Conservation (phyloP, 1,140 invertebrate genomes). For the Mylabris phalerata region DNA sequence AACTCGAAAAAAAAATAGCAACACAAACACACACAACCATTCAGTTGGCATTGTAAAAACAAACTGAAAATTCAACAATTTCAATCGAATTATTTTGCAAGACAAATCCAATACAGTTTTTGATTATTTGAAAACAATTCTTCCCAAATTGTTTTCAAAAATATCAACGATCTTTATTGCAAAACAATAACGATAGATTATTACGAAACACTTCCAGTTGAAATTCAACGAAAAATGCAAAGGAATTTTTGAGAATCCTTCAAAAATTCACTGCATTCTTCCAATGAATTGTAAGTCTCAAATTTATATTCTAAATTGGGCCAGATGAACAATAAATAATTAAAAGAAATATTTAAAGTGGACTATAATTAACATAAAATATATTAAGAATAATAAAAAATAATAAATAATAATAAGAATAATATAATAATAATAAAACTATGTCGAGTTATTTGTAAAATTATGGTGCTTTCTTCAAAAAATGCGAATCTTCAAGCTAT, state of each 20-base stretch:
- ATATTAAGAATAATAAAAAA: too few species aligned
- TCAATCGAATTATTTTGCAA: not conserved
- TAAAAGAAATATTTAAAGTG: constrained; percentile 12
- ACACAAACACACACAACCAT: too few species aligned
- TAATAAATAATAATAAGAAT: too few species aligned
- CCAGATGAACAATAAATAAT: constrained; percentile 29
- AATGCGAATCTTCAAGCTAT: not conserved
- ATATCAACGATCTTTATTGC: not conserved
- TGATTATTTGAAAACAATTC: not conserved
- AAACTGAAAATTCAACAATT: not conserved
- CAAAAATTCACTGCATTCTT: constrained; percentile 20
- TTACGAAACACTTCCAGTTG: not conserved
- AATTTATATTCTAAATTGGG: constrained; percentile 26
- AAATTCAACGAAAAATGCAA: not conserved
- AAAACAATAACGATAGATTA: not conserved
- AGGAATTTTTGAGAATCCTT: not conserved
- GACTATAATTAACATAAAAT: constrained; percentile 16
- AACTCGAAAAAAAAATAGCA: too few species aligned
- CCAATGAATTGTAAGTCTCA: constrained; percentile 8
- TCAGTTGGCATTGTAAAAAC: not conserved
- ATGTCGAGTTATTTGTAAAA: constrained; percentile 30
- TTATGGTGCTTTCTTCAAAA: constrained; percentile 42
- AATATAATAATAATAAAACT: constrained; percentile 9
- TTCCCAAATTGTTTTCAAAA: not conserved
- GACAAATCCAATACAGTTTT: not conserved